Evolutionary conservation across 2,797 vertebrate species (phyloP).

Genomic region (Coracias cyanogaster): DNA sequence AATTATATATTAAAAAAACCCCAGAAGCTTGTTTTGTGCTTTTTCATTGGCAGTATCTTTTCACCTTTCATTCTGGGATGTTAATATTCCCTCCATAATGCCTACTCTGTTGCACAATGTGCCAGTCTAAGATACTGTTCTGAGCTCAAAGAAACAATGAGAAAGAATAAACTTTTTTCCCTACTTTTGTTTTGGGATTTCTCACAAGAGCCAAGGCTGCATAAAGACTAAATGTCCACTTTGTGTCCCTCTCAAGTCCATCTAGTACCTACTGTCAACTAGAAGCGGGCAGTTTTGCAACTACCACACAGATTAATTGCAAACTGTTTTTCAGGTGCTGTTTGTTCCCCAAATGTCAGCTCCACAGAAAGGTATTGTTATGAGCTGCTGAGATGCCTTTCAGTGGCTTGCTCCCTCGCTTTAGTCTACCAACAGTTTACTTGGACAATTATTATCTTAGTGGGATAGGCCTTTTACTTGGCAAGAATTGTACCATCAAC

Average conservation of each 20-base stretch:
- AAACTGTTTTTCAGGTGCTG: not conserved
- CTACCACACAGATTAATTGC: not conserved
- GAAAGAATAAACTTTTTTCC: not conserved
- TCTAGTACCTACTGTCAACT: not conserved
- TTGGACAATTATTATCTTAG: conserved; percentile 57
- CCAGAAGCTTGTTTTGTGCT: not conserved
- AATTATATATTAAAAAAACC: not conserved
- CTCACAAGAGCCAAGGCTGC: not conserved
- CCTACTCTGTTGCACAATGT: not conserved
- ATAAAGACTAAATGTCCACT: not conserved
- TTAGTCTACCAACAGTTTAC: conserved; percentile 29
- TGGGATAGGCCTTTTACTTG: conserved; percentile 31
- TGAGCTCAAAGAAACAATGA: not conserved
- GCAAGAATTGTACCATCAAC: not conserved
- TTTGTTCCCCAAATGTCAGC: conserved; percentile 53
- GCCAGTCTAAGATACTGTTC: not conserved
- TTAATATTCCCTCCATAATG: not conserved
- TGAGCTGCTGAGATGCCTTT: not conserved
- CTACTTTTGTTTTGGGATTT: not conserved
- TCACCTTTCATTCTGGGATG: not conserved
- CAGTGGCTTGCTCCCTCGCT: not conserved
- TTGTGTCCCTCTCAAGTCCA: not conserved
- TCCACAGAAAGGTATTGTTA: conserved; percentile 37
- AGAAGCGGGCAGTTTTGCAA: not conserved
- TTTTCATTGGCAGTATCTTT: not conserved